These are phyloP conservation scores for Stenurella melanura DNA, from an alignment of 2,888 invertebrate genomes.

Conservation along the genomic window DNA sequence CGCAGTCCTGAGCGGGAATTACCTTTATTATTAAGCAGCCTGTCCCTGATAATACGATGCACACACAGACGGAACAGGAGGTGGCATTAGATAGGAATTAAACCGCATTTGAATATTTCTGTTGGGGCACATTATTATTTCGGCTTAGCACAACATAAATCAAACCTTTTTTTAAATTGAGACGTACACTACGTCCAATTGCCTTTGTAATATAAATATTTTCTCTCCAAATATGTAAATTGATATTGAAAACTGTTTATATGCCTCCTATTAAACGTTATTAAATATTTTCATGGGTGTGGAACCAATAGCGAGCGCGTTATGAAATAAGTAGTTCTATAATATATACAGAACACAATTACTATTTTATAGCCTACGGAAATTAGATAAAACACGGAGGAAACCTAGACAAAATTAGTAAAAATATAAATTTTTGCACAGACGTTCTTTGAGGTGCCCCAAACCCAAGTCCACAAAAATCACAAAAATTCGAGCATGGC, in stretches of 20 bases:
- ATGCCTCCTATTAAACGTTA: slow-evolving; percentile 8
- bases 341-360: background rate
- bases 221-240: slow-evolving; percentile 26
- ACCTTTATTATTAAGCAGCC: slow-evolving; percentile 50
- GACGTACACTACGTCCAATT: slow-evolving; percentile 3
- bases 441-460: too few species aligned
- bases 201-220: slow-evolving; percentile 12
- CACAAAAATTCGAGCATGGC: too few species aligned
- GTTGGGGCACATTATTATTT: slow-evolving; percentile 39
- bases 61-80: slow-evolving; percentile 45
- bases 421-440: too few species aligned
- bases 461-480: too few species aligned
- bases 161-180: slow-evolving; percentile 17
- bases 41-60: slow-evolving; percentile 41
- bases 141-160: slow-evolving; percentile 39
- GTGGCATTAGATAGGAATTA: slow-evolving; percentile 57
- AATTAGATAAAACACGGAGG: too few species aligned
- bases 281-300: slow-evolving; percentile 21
- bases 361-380: background rate
- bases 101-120: slow-evolving; percentile 47
- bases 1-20: slow-evolving; percentile 48
- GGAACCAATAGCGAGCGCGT: background rate
- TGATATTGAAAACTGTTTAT: slow-evolving; percentile 15
- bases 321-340: background rate
- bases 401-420: too few species aligned